These are phyloP conservation scores for Karalla daura DNA, from an alignment of 2,797 vertebrate genomes.

Conservation along the genomic window DNA sequence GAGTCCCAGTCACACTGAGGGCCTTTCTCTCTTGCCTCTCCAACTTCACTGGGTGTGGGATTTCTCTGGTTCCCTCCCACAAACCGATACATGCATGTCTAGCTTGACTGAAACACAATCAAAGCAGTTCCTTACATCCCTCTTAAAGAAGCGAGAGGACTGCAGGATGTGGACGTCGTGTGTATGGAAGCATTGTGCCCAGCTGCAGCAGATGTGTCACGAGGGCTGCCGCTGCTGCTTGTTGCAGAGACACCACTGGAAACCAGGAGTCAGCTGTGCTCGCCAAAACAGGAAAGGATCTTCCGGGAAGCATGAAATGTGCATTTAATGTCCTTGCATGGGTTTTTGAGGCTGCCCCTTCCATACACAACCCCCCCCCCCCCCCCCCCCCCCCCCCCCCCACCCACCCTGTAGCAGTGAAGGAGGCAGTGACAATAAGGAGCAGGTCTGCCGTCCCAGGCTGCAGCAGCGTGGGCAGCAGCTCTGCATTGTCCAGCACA, in stretches of 20 bases:
- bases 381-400: too few relatives aligned
- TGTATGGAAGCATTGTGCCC: constrained; percentile 37
- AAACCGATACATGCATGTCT: too few relatives aligned
- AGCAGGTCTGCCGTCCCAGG: neutral
- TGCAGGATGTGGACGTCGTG: constrained; percentile 42
- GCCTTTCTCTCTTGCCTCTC: too few relatives aligned
- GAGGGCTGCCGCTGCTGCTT: constrained; percentile 14
- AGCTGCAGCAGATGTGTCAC: constrained; percentile 43
- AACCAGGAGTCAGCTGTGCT: constrained; percentile 42
- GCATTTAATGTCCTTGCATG: too few relatives aligned
- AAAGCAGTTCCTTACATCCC: neutral
- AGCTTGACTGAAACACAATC: neutral
- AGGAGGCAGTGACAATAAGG: too few relatives aligned
- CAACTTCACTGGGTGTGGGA: too few relatives aligned
- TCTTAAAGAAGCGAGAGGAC: constrained; percentile 2
- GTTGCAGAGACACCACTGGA: constrained; percentile 20
- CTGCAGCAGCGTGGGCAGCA: neutral
- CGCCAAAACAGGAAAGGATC: constrained; percentile 53
- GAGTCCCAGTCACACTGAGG: too few relatives aligned
- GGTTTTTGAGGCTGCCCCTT: too few relatives aligned
- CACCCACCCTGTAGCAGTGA: too few relatives aligned
- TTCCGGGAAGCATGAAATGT: constrained; percentile 4
- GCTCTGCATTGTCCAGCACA: constrained; percentile 4
- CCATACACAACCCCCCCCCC: too few relatives aligned
- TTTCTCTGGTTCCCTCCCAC: too few relatives aligned